Conservation (phyloP, 2,888 invertebrate species). For the Cheilosia vernalis region DNA sequence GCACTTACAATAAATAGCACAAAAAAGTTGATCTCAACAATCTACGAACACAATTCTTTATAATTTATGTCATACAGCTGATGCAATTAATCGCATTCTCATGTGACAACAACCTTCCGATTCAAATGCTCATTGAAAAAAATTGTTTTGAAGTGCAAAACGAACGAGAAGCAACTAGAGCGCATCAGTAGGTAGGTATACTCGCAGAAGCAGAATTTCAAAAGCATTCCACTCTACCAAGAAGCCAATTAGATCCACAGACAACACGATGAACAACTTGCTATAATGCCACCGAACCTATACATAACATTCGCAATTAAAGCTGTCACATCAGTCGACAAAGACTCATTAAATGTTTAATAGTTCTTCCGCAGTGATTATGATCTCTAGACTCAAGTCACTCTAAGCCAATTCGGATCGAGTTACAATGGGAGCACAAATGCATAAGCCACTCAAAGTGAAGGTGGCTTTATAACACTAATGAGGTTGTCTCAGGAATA, state of each 20-base stretch:
- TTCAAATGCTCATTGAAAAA: constrained; percentile 46
- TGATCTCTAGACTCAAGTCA: constrained; percentile 12
- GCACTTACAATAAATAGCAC: too few species aligned
- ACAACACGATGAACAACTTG: constrained; percentile 9
- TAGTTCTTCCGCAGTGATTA: constrained; percentile 43
- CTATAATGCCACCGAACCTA: constrained; percentile 4
- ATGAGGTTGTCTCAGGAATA: constrained; percentile 45
- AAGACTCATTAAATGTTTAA: constrained; percentile 31
- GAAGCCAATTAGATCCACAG: constrained; percentile 16
- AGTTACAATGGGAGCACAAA: constrained; percentile 42
- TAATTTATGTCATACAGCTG: not conserved
- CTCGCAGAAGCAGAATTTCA: constrained; percentile 19
- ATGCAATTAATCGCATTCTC: not conserved
- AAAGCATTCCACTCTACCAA: constrained; percentile 55
- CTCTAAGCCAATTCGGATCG: constrained; percentile 37
- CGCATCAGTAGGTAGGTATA: constrained; percentile 22
- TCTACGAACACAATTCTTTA: too few species aligned
- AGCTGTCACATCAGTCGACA: constrained; percentile 17
- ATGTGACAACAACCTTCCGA: constrained; percentile 48
- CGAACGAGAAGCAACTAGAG: constrained; percentile 48
- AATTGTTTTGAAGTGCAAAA: constrained; percentile 11
- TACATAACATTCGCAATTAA: constrained; percentile 36
- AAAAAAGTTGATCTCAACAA: too few species aligned
- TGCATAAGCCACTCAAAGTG: constrained; percentile 20
- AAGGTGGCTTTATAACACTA: constrained; percentile 33